These are phyloP conservation scores for Xenops minutus DNA, from an alignment of 2,797 vertebrate genomes.

Conservation along the genomic window DNA sequence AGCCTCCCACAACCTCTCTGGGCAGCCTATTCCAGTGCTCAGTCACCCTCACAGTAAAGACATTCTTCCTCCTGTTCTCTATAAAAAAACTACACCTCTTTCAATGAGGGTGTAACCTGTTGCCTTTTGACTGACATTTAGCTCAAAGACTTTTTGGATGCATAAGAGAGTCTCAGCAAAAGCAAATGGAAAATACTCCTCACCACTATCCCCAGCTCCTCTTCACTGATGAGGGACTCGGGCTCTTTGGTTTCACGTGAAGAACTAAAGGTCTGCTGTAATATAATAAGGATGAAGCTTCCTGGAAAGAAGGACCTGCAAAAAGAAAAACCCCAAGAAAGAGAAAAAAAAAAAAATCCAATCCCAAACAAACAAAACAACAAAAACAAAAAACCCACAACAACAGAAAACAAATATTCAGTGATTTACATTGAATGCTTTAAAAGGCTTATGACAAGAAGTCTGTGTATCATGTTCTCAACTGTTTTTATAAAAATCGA, in stretches of 20 bases:
- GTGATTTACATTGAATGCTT: neutral
- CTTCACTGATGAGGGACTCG: neutral
- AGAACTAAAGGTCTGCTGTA: neutral
- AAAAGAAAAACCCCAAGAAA: too few species aligned
- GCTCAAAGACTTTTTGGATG: neutral
- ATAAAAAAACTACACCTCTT: neutral
- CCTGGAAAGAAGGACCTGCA: neutral
- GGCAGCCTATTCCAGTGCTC: neutral
- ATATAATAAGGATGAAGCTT: neutral
- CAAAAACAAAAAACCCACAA: fast-evolving
- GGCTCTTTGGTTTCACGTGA: neutral
- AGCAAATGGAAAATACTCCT: neutral
- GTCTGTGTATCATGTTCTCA: neutral
- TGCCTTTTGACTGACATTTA: neutral
- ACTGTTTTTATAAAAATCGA: neutral
- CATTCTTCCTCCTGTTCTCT: neutral
- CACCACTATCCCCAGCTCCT: neutral
- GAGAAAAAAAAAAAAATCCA: neutral
- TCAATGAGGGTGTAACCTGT: neutral
- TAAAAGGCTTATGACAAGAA: neutral
- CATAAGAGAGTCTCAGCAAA: neutral
- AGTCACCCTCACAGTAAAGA: neutral
- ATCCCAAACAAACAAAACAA: neutral
- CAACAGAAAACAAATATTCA: neutral
- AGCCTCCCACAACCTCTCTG: neutral